Evolutionary conservation across 1,140 invertebrate species (phyloP).

Genomic region (Ridgeia piscesae): DNA sequence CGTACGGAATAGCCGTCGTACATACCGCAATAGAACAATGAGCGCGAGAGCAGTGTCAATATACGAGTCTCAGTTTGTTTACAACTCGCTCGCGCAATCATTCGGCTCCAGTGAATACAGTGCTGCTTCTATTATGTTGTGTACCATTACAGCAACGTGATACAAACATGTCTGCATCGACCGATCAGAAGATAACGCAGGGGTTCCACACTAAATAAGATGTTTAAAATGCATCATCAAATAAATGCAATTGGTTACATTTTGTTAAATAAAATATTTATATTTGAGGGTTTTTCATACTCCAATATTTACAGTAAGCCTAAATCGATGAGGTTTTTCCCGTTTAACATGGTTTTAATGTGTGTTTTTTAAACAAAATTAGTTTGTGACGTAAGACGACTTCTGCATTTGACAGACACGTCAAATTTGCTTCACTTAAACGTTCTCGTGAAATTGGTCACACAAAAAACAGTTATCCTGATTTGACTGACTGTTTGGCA

Average conservation of each 20-base stretch:
- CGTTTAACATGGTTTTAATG: neutral
- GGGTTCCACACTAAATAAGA: neutral
- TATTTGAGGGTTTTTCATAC: too few relatives aligned
- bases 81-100: neutral
- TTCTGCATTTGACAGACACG: neutral
- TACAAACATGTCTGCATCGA: neutral
- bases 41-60: neutral
- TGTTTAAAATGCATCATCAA: neutral
- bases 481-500: neutral
- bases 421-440: neutral
- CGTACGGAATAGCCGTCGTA: neutral
- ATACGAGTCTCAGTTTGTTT: too few relatives aligned
- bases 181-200: neutral
- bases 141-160: neutral
- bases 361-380: neutral
- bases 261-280: neutral
- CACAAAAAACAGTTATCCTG: neutral
- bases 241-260: neutral
- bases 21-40: neutral
- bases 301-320: too few relatives aligned
- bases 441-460: neutral
- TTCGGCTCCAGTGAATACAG: neutral
- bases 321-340: too few relatives aligned
- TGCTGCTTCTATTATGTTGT: neutral
- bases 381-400: neutral